phyloP scores from a whole-genome alignment of 2,113 vertebrate species.

The Calcarius ornatus region DNA sequence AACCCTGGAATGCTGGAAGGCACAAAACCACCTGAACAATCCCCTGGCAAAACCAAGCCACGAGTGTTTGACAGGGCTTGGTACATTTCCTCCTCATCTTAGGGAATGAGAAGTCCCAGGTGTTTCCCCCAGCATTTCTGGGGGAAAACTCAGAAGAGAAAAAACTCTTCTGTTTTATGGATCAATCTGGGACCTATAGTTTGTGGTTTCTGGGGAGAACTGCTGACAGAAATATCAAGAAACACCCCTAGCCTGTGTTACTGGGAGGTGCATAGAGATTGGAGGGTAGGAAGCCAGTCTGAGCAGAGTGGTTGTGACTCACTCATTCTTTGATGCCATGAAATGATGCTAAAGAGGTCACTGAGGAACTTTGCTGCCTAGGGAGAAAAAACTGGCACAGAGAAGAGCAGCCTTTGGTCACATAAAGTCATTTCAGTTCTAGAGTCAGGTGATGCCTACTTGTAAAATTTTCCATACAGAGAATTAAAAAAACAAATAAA shows the following conservation, averaged over 20 bases:
- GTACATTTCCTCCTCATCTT: neutral
- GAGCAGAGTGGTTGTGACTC: neutral
- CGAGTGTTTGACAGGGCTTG: neutral
- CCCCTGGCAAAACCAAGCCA: neutral
- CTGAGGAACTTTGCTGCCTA: neutral
- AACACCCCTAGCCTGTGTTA: neutral
- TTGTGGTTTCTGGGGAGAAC: neutral
- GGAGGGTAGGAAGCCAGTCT: neutral
- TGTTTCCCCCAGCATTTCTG: fast-evolving
- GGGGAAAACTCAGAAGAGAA: too few relatives aligned
- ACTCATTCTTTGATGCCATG: neutral
- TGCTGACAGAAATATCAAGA: neutral
- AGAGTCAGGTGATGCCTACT: neutral
- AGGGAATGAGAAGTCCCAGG: neutral
- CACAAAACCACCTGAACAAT: neutral
- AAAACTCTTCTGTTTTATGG: neutral
- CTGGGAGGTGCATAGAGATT: neutral
- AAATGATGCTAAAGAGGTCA: neutral
- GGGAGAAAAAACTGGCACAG: neutral
- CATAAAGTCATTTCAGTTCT: neutral
- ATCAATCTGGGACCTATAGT: neutral
- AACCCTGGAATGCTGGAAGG: neutral
- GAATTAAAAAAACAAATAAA: neutral
- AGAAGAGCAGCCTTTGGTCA: neutral
- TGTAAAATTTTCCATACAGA: neutral